Conservation (phyloP, 2,797 vertebrate genomes). For the Crocodylus rhombifer region DNA sequence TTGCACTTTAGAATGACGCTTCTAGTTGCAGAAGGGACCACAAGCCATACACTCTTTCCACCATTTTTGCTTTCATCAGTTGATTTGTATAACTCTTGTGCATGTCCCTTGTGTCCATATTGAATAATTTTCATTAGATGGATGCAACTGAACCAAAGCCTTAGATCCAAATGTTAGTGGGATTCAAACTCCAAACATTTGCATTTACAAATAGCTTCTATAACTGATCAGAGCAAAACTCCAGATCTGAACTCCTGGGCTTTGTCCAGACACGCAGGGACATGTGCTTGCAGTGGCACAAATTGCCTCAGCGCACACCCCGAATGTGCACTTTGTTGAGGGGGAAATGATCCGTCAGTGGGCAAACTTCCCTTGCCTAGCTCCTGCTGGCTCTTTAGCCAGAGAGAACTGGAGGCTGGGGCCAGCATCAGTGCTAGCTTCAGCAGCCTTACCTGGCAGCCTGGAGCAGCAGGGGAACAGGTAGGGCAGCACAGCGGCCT, state of each 20-base stretch:
- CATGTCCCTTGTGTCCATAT: not conserved
- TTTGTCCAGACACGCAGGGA: too few species aligned
- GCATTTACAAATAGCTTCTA: not conserved
- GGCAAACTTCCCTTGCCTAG: too few species aligned
- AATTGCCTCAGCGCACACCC: too few species aligned
- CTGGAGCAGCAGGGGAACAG: too few species aligned
- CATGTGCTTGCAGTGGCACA: too few species aligned
- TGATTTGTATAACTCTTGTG: not conserved
- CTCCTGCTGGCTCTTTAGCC: too few species aligned
- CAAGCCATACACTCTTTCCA: fast-evolving
- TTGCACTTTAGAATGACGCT: fast-evolving
- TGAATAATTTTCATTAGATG: not conserved
- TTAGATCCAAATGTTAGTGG: not conserved
- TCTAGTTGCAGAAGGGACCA: not conserved
- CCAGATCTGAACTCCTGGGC: not conserved
- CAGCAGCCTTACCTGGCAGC: too few species aligned
- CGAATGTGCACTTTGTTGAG: too few species aligned
- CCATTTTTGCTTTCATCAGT: not conserved
- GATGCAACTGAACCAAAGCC: not conserved
- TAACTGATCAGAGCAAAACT: not conserved
- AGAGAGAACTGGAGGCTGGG: too few species aligned
- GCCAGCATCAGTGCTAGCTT: too few species aligned
- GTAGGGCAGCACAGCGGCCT: too few species aligned
- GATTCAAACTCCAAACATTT: not conserved
- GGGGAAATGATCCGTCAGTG: too few species aligned